A percentile compares a stretch with the other conserved stretches of the same genome.
phyloP scores from a whole-genome alignment of 2,888 invertebrate genomes.

The Biston betularia region DNA sequence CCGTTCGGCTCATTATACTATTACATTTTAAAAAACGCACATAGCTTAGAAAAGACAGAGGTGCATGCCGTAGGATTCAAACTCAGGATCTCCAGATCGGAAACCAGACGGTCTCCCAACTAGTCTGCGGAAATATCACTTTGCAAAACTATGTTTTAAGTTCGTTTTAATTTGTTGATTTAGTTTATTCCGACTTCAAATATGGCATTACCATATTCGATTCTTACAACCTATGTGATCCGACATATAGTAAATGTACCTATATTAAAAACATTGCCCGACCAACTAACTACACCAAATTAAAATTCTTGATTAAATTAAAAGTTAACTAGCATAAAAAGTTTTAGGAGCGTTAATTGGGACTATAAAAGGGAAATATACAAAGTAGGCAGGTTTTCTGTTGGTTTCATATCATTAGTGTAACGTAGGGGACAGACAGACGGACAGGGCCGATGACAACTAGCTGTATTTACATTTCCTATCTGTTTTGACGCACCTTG shows the following conservation, averaged over 20 bases:
- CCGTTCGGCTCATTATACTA: no score
- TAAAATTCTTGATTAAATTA: slow-evolving; percentile 47
- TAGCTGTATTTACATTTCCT: slow-evolving; percentile 64
- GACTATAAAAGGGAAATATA: slow-evolving; percentile 43
- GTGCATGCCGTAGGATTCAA: no score
- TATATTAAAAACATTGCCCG: slow-evolving; percentile 27
- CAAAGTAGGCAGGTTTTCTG: slow-evolving; percentile 26
- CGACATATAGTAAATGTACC: slow-evolving; percentile 25
- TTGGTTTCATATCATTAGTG: slow-evolving; percentile 15
- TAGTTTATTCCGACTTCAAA: background rate
- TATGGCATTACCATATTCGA: slow-evolving; percentile 13
- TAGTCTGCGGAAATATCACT: no score
- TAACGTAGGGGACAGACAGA: slow-evolving; percentile 39
- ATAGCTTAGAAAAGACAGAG: no score
- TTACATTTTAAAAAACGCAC: no score
- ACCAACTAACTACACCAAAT: slow-evolving; percentile 27
- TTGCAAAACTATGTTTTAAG: no score
- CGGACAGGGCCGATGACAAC: slow-evolving; percentile 49
- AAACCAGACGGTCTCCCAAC: no score
- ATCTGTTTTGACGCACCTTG: slow-evolving; percentile 61
- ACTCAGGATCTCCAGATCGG: no score
- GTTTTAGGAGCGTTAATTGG: slow-evolving; percentile 51
- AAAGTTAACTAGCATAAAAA: slow-evolving; percentile 40
- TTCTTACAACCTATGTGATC: slow-evolving; percentile 23
- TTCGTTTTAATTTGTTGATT: no score